These are phyloP conservation scores for Cacoxenus indagator DNA, from an alignment of 2,888 invertebrate genomes.

Conservation along the genomic window DNA sequence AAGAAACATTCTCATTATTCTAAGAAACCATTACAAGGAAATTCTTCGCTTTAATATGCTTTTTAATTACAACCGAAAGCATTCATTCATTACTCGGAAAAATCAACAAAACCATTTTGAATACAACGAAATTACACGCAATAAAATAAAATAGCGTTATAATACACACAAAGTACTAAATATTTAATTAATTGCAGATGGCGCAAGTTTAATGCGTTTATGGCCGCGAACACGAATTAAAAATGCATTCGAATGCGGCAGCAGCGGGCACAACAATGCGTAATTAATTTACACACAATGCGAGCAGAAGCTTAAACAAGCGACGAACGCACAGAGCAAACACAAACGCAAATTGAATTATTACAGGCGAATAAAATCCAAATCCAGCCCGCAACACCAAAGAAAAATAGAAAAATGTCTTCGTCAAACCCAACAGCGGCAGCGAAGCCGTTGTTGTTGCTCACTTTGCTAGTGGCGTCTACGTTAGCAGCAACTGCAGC, in stretches of 20 bases:
- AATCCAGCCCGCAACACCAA: slow-evolving; percentile 6
- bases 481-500: slow-evolving; percentile 29
- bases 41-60: not conserved
- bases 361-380: slow-evolving; percentile 16
- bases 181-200: slow-evolving; percentile 9
- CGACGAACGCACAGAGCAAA: too few relatives aligned
- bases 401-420: too few relatives aligned
- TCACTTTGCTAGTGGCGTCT: slow-evolving; percentile 23
- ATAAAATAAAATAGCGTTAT: not conserved
- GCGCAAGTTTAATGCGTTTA: slow-evolving; percentile 3
- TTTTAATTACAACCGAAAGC: not conserved
- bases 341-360: too few relatives aligned
- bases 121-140: not conserved
- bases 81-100: not conserved
- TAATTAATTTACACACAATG: too few relatives aligned
- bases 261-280: not conserved
- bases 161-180: not conserved
- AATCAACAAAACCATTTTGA: not conserved
- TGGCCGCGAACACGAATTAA: not conserved
- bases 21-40: too few relatives aligned
- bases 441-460: slow-evolving; percentile 17
- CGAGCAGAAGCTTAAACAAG: too few relatives aligned
- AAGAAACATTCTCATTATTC: too few relatives aligned
- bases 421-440: slow-evolving; percentile 12
- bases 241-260: not conserved